Conservation (phyloP, 35 echinoderm and acorn worm species). For the Acanthaster planci region DNA sequence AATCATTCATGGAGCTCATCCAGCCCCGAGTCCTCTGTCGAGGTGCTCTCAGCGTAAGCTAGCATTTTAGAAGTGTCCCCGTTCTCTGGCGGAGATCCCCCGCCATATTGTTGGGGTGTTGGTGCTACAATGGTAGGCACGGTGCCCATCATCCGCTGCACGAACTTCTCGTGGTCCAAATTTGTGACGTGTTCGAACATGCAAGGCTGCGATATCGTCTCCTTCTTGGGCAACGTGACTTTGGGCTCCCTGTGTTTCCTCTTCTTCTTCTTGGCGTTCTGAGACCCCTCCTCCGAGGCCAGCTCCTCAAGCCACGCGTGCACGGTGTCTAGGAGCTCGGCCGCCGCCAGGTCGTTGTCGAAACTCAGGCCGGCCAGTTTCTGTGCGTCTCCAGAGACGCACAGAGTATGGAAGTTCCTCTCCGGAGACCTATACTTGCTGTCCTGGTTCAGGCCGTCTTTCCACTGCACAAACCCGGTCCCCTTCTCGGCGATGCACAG, state of each 20-base stretch:
- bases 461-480: conserved; percentile 89
- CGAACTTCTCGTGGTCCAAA: conserved; percentile 75
- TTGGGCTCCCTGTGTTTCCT: conserved; percentile 70
- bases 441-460: conserved; percentile 56
- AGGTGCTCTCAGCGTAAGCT: conserved; percentile 68
- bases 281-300: conserved; percentile 12
- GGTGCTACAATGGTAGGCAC: background rate
- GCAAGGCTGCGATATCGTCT: conserved; percentile 94
- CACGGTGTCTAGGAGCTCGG: conserved; percentile 70
- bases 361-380: conserved; percentile 93
- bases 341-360: conserved; percentile 73
- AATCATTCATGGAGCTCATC: conserved; percentile 35
- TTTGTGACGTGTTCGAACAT: conserved; percentile 96
- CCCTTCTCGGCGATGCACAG: conserved; percentile 92
- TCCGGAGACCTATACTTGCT: conserved; percentile 81
- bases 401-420: conserved; percentile 91
- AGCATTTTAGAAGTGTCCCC: conserved; percentile 31
- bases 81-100: background rate
- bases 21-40: conserved; percentile 63
- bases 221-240: conserved; percentile 61
- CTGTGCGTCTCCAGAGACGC: conserved; percentile 41
- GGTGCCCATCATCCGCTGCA: conserved; percentile 44
- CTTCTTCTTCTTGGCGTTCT: conserved; percentile 61
- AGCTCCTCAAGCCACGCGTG: conserved; percentile 73
- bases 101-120: background rate